Conservation (phyloP, 2,797 vertebrate genomes). For the Clarias pachynema region DNA sequence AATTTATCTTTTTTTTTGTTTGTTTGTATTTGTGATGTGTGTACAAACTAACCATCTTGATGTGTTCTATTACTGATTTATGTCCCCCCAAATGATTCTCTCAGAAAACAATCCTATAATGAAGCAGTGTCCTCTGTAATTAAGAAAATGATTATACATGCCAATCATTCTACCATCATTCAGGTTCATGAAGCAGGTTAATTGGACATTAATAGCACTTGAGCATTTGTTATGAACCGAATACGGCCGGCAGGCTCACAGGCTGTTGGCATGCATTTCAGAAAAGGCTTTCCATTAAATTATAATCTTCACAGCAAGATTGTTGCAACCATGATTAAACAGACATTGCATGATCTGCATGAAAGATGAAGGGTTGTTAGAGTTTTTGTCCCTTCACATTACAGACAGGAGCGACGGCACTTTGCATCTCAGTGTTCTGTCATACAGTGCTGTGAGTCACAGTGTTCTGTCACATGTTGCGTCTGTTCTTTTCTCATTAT, state of each 20-base stretch:
- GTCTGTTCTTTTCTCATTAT: conserved; percentile 30
- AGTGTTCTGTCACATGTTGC: conserved; percentile 19
- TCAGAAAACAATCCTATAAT: conserved; percentile 55
- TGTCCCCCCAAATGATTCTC: not conserved
- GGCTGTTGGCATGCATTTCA: conserved; percentile 25
- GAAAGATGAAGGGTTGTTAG: conserved; percentile 32
- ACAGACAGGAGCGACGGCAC: conserved; percentile 24
- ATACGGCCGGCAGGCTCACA: conserved; percentile 9
- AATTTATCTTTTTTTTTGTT: too few species aligned
- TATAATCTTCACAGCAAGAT: conserved; percentile 40
- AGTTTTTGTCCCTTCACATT: conserved; percentile 37
- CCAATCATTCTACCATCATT: conserved; percentile 57
- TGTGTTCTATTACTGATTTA: too few species aligned
- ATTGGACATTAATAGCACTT: conserved; percentile 66
- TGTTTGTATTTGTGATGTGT: too few species aligned
- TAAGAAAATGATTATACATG: conserved; percentile 56
- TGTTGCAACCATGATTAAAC: conserved; percentile 46
- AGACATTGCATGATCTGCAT: conserved; percentile 26
- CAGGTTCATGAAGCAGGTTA: conserved; percentile 65
- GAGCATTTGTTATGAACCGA: conserved; percentile 27
- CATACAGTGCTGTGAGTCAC: conserved; percentile 22
- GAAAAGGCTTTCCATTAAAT: conserved; percentile 19
- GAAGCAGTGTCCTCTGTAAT: conserved; percentile 59
- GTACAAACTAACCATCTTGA: too few species aligned
- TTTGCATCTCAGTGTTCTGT: conserved; percentile 42